Evolutionary conservation across 2,797 vertebrate genomes (phyloP), one percentile per base, ranked within the genome.

Genomic region (Poeciliopsis paucimaculata): DNA sequence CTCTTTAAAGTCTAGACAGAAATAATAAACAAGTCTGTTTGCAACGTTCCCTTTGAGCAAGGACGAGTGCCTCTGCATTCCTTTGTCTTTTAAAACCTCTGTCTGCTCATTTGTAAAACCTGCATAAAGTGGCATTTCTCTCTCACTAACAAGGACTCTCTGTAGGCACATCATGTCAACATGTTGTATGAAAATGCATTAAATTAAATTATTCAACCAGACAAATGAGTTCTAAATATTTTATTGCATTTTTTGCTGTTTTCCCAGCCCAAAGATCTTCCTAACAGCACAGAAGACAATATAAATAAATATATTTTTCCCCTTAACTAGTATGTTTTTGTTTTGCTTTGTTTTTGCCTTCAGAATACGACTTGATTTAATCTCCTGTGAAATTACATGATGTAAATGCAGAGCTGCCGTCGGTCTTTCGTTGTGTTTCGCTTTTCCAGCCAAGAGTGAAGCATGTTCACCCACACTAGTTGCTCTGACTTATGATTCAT

Each of bases 401-500:
- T 34, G 43, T 36, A 20, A 16, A 23, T 9, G 4, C 31, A 41
- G 60, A 72, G 16, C 5, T 51, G 5, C 64, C 53, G 34, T 28
- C 43, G 36, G n/a, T 71, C 36, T 36, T 62, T 11, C 47, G 9
- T 51, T 57, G 13, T 26, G 20, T 49, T 49, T 74, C 13, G n/a
- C 62, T 71, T 83, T 77, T 85, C 77, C 75, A 68, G 77, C 78
- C 83, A 31, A 46, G 64, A 73, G 68, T 82, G 80, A 77, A 74
- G 75, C n/a, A 0, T n/a, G 41, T 70, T 87, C 75, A 66, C 16
- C 71, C 73, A 66, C 47, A 82, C 86, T 77, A 72, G 68, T 80
- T 77, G 49, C 73, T 81, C 62, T 91, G 84, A 87, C 80, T 88
- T 84, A 76, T 82, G 75, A 73, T 74, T 84, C 80, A 86, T 88